Base-by-base conservation (phyloP, 2,888 invertebrate genomes). In the Trissolcus japonicus region DNA sequence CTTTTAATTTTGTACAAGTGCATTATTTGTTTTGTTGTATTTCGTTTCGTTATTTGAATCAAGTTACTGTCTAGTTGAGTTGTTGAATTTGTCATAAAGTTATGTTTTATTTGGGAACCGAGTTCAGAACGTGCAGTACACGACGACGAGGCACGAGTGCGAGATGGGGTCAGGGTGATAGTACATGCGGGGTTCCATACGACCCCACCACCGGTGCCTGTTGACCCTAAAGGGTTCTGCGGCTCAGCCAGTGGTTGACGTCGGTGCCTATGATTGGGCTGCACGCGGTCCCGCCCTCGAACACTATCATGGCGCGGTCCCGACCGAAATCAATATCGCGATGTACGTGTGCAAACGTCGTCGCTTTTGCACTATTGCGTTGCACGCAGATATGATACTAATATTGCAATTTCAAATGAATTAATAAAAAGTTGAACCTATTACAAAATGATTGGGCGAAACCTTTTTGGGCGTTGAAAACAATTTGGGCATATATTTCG, bases 261-360 rank as follows among this genome's bases (percentile, higher is more conserved):
- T 53, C 43, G 73, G 57, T 13, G 56, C 14, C 51, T 1, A 1
- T 53, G 59, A 82, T 83, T 83, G 82, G 83, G 54, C 17, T 25
- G 60, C 51, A n/a, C 11, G 13, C n/a, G 65, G 74, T 29, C 53
- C 75, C 82, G 82, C 83, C 82, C 82, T 81, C 61, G 55, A 68
- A 68, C 19, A 46, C 61, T 78, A 74, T 71, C 74, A 80, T 79
- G 81, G 82, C 82, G 83, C 66, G 81, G 78, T 51, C 61, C 21
- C 72, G 48, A 19, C 75, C 13, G 68, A 75, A 80, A 82, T 82
- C 82, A 82, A 82, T 82, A 82, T 79, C 79, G 74, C 75, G 61
- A 68, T 59, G 62, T 62, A 76, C 76, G 71, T 75, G 75, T 35
- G 35, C 67, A 76, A 76, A 72, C 65, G 75, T 63, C 65, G 61